These are phyloP conservation scores for Ophonus ardosiacus DNA, from an alignment of 2,888 invertebrate genomes.

Conservation along the genomic window DNA sequence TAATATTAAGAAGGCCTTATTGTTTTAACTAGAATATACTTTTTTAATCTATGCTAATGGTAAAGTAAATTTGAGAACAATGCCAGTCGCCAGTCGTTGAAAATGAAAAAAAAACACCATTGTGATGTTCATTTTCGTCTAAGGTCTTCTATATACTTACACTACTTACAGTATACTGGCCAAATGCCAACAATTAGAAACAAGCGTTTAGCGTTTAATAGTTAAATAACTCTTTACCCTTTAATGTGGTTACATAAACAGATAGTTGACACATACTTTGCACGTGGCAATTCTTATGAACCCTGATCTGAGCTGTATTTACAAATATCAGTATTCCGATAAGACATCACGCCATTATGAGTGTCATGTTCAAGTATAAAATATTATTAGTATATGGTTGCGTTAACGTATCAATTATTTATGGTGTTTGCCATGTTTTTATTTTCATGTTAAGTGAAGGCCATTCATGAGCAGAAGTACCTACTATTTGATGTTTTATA, in stretches of 20 bases:
- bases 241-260: background rate
- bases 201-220: background rate
- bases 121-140: too few relatives aligned
- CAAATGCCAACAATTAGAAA: background rate
- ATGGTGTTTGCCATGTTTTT: background rate
- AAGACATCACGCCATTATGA: constrained; percentile 4
- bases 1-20: too few relatives aligned
- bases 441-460: background rate
- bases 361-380: constrained; percentile 8
- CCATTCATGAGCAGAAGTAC: background rate
- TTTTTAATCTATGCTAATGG: too few relatives aligned
- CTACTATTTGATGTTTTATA: too few relatives aligned
- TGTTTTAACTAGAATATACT: too few relatives aligned
- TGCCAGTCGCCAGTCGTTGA: too few relatives aligned
- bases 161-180: background rate
- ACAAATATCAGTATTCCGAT: constrained; percentile 24
- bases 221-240: background rate
- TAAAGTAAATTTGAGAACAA: too few relatives aligned
- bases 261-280: background rate
- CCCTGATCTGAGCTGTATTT: constrained; percentile 17
- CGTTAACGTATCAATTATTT: background rate
- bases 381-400: background rate
- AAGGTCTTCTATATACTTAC: too few relatives aligned
- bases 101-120: too few relatives aligned
- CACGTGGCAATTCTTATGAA: constrained; percentile 30